A percentile compares a stretch with the other conserved stretches of the same genome.
phyloP scores from a whole-genome alignment of 2,113 vertebrate genomes.

The Podiceps cristatus region DNA sequence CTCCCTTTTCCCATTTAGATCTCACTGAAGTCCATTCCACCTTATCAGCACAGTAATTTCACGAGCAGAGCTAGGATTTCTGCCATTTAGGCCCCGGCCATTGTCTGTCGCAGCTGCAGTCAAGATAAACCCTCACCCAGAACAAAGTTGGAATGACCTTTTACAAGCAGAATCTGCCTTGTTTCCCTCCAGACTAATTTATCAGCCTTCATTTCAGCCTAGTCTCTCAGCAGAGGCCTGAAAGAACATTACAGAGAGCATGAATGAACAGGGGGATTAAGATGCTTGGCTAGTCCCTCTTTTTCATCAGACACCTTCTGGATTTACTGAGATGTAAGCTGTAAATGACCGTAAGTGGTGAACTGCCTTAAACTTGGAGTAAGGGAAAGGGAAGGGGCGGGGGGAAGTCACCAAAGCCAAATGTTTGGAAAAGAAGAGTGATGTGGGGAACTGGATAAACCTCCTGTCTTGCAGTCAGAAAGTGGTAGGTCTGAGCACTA shows the following conservation, averaged over 20 bases:
- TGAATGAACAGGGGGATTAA: slow-evolving; percentile 87
- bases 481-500: not conserved
- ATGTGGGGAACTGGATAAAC: slow-evolving; percentile 2
- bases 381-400: not conserved
- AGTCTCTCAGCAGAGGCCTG: slow-evolving; percentile 76
- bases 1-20: slow-evolving; percentile 84
- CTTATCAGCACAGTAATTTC: slow-evolving; percentile 94
- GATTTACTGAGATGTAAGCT: slow-evolving; percentile 58
- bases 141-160: slow-evolving; percentile 97
- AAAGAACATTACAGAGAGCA: slow-evolving; percentile 79
- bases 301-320: slow-evolving; percentile 81
- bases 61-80: slow-evolving; percentile 92
- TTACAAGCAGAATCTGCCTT: slow-evolving; percentile 91
- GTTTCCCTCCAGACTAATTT: slow-evolving; percentile 89
- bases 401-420: not conserved
- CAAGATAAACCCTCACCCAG: slow-evolving; percentile 97
- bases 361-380: slow-evolving; percentile 38
- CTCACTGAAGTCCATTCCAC: slow-evolving; percentile 87
- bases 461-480: not conserved
- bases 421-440: slow-evolving; percentile 8
- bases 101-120: slow-evolving; percentile 93
- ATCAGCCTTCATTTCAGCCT: slow-evolving; percentile 80
- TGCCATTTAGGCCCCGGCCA: slow-evolving; percentile 89
- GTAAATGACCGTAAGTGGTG: slow-evolving; percentile 57
- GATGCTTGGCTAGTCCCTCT: slow-evolving; percentile 82